Conservation (phyloP, 2,113 vertebrate genomes). For the Colinus virginianus region DNA sequence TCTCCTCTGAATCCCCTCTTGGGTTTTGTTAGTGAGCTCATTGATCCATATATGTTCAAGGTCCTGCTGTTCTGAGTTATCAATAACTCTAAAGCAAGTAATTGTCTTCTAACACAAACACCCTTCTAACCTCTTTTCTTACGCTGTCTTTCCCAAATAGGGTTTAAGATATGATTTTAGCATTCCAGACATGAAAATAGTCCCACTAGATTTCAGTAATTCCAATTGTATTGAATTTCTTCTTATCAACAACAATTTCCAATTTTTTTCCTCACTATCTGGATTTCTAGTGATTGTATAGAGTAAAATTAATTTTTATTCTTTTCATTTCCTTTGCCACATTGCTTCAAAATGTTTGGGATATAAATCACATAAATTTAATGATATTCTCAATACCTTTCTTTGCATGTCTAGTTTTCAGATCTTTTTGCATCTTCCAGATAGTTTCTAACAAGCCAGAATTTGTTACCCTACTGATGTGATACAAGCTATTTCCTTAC, state of each 20-base stretch:
- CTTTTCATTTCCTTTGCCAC: background rate
- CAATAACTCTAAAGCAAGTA: conserved; percentile 1
- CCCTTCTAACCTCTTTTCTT: background rate
- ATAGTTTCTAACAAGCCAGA: background rate
- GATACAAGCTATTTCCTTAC: background rate
- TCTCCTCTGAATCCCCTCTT: background rate
- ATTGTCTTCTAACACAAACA: background rate
- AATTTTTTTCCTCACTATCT: background rate
- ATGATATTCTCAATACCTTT: background rate
- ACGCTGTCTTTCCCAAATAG: background rate
- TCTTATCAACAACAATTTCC: background rate
- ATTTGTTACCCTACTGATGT: background rate
- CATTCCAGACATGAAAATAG: background rate
- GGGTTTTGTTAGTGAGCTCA: background rate
- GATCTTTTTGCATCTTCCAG: background rate
- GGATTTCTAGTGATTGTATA: background rate
- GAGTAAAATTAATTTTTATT: background rate
- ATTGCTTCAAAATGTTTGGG: background rate
- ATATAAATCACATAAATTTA: background rate
- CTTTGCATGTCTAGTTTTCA: background rate
- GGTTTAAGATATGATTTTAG: background rate
- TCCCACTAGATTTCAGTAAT: background rate
- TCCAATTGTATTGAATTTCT: background rate
- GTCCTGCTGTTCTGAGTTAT: conserved; percentile 27
- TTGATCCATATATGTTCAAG: background rate